phyloP scores from a whole-genome alignment of 2,113 vertebrate genomes.

The Bufo bufo region DNA sequence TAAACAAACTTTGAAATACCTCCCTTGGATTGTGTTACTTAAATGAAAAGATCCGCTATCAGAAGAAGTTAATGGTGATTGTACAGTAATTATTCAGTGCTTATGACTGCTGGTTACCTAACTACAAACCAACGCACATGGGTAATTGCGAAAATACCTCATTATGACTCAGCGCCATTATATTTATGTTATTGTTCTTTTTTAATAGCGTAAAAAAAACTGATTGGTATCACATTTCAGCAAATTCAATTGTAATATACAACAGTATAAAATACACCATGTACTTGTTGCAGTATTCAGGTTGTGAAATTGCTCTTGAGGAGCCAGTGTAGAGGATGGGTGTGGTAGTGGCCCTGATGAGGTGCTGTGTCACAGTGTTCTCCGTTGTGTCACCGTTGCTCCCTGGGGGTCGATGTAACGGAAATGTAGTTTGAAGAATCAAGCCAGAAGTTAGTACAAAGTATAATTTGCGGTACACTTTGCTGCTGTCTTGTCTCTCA shows the following conservation, averaged over 20 bases:
- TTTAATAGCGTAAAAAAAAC: not conserved
- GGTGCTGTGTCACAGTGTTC: too few relatives aligned
- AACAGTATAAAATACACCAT: too few relatives aligned
- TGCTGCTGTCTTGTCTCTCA: too few relatives aligned
- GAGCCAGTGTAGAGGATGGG: too few relatives aligned
- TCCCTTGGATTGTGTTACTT: not conserved
- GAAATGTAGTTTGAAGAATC: too few relatives aligned
- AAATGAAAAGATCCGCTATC: not conserved
- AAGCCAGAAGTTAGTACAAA: too few relatives aligned
- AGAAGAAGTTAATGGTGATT: not conserved
- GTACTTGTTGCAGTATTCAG: too few relatives aligned
- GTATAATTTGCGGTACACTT: too few relatives aligned
- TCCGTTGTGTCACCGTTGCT: too few relatives aligned
- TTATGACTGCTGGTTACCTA: slow-evolving; percentile 13
- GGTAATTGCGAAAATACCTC: not conserved
- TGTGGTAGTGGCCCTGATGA: too few relatives aligned
- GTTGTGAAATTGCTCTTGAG: too few relatives aligned
- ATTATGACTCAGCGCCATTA: not conserved
- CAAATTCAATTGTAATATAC: not conserved
- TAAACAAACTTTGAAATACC: not conserved
- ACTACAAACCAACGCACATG: slow-evolving; percentile 18
- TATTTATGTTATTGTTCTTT: slow-evolving; percentile 8
- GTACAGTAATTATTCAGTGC: not conserved
- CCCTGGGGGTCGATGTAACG: too few relatives aligned
- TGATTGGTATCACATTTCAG: not conserved